A percentile compares a stretch with the other conserved stretches of the same genome.
phyloP scores from a whole-genome alignment of 2,797 vertebrate genomes.

The Distichodus sexfasciatus region DNA sequence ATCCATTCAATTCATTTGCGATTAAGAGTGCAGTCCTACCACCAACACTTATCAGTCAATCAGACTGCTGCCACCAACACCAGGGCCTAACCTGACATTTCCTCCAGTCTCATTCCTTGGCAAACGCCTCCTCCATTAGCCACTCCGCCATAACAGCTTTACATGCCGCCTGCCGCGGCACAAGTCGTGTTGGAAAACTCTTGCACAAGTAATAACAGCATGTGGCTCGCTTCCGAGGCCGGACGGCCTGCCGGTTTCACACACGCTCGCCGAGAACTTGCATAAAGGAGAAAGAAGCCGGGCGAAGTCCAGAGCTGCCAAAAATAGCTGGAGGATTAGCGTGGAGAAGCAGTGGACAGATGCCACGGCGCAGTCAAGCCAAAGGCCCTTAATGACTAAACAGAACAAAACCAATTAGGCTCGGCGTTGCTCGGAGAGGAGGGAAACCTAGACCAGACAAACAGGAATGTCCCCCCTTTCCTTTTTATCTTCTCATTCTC shows the following conservation, averaged over 20 bases:
- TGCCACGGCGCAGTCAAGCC: slow-evolving; percentile 55
- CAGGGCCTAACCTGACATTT: slow-evolving; percentile 20
- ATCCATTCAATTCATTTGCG: too few relatives aligned
- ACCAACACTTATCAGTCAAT: too few relatives aligned
- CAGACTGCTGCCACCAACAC: too few relatives aligned
- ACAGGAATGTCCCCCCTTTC: not conserved
- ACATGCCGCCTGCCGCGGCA: slow-evolving; percentile 46
- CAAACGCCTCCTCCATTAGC: slow-evolving; percentile 59
- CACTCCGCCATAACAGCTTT: slow-evolving; percentile 52
- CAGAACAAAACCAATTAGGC: slow-evolving; percentile 58
- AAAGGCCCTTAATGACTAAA: slow-evolving; percentile 54
- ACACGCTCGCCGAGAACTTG: slow-evolving; percentile 31
- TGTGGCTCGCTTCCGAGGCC: too few relatives aligned
- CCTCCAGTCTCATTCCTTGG: slow-evolving; percentile 33
- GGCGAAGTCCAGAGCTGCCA: slow-evolving; percentile 53
- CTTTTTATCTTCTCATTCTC: not conserved
- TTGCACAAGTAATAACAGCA: slow-evolving; percentile 16
- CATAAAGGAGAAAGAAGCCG: slow-evolving; percentile 46
- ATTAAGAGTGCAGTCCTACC: too few relatives aligned
- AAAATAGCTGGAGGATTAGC: slow-evolving; percentile 72
- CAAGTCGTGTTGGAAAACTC: slow-evolving; percentile 29
- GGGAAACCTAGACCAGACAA: slow-evolving; percentile 3
- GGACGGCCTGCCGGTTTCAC: too few relatives aligned
- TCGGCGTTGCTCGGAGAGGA: slow-evolving; percentile 30
- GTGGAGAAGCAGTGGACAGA: slow-evolving; percentile 64